These are phyloP conservation scores for Epicampocera succincta DNA, from an alignment of 2,888 invertebrate species.

Conservation along the genomic window DNA sequence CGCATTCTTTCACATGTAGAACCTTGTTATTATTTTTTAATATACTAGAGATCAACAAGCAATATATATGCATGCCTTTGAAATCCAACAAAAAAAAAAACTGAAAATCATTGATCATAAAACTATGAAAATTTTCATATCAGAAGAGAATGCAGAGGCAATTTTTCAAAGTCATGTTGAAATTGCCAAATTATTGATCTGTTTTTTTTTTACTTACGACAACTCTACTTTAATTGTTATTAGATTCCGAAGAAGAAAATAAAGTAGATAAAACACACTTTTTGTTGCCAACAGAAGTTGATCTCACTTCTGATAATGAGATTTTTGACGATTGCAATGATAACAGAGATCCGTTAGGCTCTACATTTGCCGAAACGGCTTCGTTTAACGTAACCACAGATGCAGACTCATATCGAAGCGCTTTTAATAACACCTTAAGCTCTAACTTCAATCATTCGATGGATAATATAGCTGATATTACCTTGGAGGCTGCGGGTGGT, in stretches of 20 bases:
- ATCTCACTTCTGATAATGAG: conserved; percentile 76
- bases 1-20: too few relatives aligned
- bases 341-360: conserved; percentile 71
- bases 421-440: conserved; percentile 32
- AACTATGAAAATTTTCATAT: too few relatives aligned
- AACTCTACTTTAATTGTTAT: background rate
- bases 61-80: too few relatives aligned
- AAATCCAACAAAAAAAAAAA: too few relatives aligned
- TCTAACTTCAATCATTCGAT: conserved; percentile 18
- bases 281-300: conserved; percentile 61
- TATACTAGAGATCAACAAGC: too few relatives aligned
- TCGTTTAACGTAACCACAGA: conserved; percentile 47
- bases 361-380: conserved; percentile 59
- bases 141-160: too few relatives aligned
- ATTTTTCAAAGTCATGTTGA: background rate
- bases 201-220: background rate
- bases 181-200: background rate
- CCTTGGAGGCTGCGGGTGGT: conserved; percentile 28
- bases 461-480: conserved; percentile 49
- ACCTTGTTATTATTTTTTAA: too few relatives aligned
- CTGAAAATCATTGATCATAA: too few relatives aligned
- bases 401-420: conserved; percentile 57
- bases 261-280: conserved; percentile 61
- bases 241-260: conserved; percentile 39
- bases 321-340: conserved; percentile 78